These are phyloP conservation scores for Harpalus rubripes DNA, from an alignment of 2,888 invertebrate species.

Conservation along the genomic window DNA sequence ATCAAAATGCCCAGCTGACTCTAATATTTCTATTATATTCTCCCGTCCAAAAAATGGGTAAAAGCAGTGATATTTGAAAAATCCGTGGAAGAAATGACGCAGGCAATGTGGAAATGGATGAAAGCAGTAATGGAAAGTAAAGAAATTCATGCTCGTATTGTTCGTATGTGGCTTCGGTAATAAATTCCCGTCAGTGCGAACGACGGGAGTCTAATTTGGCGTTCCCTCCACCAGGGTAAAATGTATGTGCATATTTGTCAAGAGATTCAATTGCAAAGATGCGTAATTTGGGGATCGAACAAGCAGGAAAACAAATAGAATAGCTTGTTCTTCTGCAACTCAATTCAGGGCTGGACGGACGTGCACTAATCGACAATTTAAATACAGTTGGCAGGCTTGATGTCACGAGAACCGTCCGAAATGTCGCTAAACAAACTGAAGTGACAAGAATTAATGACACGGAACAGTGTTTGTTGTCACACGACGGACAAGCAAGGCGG, in stretches of 20 bases:
- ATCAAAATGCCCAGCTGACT: too few relatives aligned
- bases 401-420: conserved; percentile 63
- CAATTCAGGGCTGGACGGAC: conserved; percentile 42
- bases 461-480: conserved; percentile 62
- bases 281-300: conserved; percentile 34
- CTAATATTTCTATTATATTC: too few relatives aligned
- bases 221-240: background rate
- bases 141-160: background rate
- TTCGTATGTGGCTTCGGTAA: conserved; percentile 7
- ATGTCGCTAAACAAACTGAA: conserved; percentile 65
- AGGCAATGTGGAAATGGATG: background rate
- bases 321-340: conserved; percentile 34
- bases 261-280: conserved; percentile 49
- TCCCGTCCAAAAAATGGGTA: background rate
- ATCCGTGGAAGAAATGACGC: conserved; percentile 1
- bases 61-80: background rate
- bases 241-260: conserved; percentile 49
- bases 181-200: background rate
- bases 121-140: conserved; percentile 6
- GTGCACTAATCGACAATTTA: conserved; percentile 65
- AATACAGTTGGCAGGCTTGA: conserved; percentile 66
- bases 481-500: conserved; percentile 46
- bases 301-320: conserved; percentile 49
- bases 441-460: conserved; percentile 65
- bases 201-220: conserved; percentile 9